A percentile compares a stretch with the other conserved stretches of the same genome.
Evolutionary conservation across 2,113 vertebrate genomes (phyloP).

Genomic region (Rhabdomys dilectus): DNA sequence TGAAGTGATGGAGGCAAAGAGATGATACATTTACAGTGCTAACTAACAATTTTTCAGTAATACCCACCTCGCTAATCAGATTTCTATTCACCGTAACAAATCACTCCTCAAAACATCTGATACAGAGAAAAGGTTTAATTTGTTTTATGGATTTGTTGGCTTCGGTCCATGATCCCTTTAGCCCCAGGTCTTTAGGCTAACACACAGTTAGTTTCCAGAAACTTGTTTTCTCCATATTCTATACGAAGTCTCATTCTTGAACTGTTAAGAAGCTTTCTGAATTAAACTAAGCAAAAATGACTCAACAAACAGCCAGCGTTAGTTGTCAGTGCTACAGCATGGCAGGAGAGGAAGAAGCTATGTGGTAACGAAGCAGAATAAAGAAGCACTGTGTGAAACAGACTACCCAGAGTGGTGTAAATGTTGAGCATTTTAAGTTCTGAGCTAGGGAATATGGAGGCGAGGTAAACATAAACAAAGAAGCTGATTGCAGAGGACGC

Average conservation of each 20-base stretch:
- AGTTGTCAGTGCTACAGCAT: neutral
- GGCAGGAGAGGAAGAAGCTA: neutral
- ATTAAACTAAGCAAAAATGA: neutral
- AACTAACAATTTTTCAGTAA: neutral
- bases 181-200: neutral
- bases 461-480: neutral
- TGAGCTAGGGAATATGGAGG: neutral
- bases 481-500: neutral
- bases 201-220: neutral
- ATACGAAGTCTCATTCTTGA: neutral
- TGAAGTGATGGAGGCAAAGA: slow-evolving; percentile 45
- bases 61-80: neutral
- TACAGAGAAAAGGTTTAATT: neutral
- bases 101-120: neutral
- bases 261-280: neutral
- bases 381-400: neutral
- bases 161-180: neutral
- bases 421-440: neutral
- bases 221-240: neutral
- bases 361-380: neutral
- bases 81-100: neutral
- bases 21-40: neutral
- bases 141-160: neutral
- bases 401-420: neutral
- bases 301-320: neutral